Evolutionary conservation across 2,797 vertebrate species (phyloP).

Genomic region (Rhinichthys osculus): DNA sequence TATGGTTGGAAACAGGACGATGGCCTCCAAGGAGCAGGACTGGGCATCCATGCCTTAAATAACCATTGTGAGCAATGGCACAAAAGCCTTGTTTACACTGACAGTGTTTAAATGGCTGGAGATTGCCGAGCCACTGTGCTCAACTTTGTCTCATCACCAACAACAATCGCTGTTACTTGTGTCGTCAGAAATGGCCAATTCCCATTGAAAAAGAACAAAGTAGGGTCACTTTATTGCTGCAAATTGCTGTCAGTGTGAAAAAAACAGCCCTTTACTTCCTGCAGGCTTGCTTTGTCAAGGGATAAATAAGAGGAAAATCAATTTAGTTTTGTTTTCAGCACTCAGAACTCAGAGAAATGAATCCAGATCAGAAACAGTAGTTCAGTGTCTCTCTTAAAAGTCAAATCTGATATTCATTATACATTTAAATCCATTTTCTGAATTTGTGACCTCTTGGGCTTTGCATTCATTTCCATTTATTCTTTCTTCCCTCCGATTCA

Average conservation of each 20-base stretch:
- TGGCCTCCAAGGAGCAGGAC: not conserved
- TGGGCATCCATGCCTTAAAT: not conserved
- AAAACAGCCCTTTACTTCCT: not conserved
- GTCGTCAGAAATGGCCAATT: not conserved
- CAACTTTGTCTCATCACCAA: slow-evolving; percentile 13
- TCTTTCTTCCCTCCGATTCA: not conserved
- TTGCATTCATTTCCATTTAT: not conserved
- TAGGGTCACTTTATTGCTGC: not conserved
- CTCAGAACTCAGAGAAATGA: not conserved
- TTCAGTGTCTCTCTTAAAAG: slow-evolving; percentile 2
- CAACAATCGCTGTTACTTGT: not conserved
- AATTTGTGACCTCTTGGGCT: slow-evolving; percentile 16
- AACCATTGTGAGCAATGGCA: slow-evolving; percentile 1
- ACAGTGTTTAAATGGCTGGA: slow-evolving; percentile 14
- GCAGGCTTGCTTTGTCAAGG: not conserved
- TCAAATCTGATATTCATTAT: slow-evolving; percentile 27
- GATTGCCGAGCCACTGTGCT: not conserved
- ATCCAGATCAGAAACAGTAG: not conserved
- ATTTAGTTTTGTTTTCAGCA: slow-evolving; percentile 15
- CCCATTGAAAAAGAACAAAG: not conserved
- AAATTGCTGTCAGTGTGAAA: not conserved
- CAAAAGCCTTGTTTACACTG: slow-evolving; percentile 17
- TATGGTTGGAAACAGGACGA: not conserved
- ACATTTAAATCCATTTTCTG: slow-evolving; percentile 28
- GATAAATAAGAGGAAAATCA: slow-evolving; percentile 8